phyloP scores from a whole-genome alignment of 1,140 invertebrate species.

The Drosophila insularis region DNA sequence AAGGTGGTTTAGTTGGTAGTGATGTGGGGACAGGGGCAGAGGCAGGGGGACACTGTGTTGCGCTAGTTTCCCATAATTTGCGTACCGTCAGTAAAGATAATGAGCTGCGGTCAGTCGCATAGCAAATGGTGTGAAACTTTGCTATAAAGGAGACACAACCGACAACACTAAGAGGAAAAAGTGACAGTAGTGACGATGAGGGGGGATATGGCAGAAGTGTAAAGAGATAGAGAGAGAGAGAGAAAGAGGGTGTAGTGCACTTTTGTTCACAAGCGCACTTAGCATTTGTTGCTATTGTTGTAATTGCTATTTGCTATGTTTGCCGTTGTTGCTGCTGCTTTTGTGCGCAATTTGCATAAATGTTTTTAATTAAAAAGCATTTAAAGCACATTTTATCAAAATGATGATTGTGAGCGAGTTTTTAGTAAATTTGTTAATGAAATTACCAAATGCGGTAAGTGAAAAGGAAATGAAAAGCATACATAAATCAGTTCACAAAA shows the following conservation, averaged over 20 bases:
- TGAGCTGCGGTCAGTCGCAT: constrained; percentile 72
- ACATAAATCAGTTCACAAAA: constrained; percentile 9
- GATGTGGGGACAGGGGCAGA: constrained; percentile 14
- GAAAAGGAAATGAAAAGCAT: constrained; percentile 40
- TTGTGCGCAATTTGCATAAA: constrained; percentile 70
- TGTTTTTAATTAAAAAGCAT: constrained; percentile 75
- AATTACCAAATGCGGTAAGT: constrained; percentile 61
- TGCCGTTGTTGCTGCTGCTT: constrained; percentile 17
- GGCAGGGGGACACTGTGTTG: constrained; percentile 42
- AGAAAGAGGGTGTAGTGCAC: constrained; percentile 26
- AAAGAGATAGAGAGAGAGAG: background rate
- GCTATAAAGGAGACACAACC: constrained; percentile 10
- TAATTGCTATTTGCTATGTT: constrained; percentile 52
- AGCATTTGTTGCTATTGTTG: constrained; percentile 40
- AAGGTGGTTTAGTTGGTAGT: background rate
- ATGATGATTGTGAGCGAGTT: constrained; percentile 33
- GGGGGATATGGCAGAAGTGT: no score
- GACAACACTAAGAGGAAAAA: no score
- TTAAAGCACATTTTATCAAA: constrained; percentile 71
- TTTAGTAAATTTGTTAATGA: constrained; percentile 53
- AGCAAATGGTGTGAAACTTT: constrained; percentile 77
- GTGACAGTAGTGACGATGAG: background rate
- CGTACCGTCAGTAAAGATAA: constrained; percentile 57
- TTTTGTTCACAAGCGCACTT: constrained; percentile 60
- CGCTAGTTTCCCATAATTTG: constrained; percentile 79